These are phyloP conservation scores for Chloroceryle amazona DNA, from an alignment of 2,797 vertebrate species.

Conservation along the genomic window DNA sequence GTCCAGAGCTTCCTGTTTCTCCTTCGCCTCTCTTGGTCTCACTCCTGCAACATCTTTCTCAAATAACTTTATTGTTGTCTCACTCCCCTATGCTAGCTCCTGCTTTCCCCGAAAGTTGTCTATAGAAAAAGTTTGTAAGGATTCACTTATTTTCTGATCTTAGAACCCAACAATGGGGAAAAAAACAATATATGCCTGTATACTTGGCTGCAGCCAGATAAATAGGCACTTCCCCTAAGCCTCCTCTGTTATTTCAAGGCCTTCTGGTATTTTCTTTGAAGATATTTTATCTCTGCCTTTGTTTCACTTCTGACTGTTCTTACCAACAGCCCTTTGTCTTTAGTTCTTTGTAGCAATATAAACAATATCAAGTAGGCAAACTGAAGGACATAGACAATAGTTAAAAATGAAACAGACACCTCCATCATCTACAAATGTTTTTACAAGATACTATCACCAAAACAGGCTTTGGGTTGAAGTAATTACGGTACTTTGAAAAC, in stretches of 20 bases:
- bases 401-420: not conserved
- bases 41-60: not conserved
- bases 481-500: not conserved
- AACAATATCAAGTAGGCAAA: slow-evolving; percentile 30
- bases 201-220: not conserved
- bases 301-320: slow-evolving; percentile 23
- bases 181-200: not conserved
- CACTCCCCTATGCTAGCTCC: not conserved
- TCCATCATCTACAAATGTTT: not conserved
- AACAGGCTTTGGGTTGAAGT: not conserved
- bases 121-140: not conserved
- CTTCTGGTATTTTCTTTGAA: slow-evolving; percentile 49
- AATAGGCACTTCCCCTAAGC: slow-evolving; percentile 24
- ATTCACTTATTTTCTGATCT: not conserved
- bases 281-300: slow-evolving; percentile 12
- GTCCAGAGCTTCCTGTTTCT: not conserved
- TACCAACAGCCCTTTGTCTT: slow-evolving; percentile 28
- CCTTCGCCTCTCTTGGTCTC: not conserved
- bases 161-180: not conserved
- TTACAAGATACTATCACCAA: not conserved
- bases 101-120: not conserved
- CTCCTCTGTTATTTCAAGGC: slow-evolving; percentile 27
- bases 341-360: slow-evolving; percentile 9
- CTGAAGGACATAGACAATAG: not conserved
- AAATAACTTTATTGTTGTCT: not conserved